Evolutionary conservation across 2,888 invertebrate species (phyloP).

Genomic region (Harpalus rubripes): DNA sequence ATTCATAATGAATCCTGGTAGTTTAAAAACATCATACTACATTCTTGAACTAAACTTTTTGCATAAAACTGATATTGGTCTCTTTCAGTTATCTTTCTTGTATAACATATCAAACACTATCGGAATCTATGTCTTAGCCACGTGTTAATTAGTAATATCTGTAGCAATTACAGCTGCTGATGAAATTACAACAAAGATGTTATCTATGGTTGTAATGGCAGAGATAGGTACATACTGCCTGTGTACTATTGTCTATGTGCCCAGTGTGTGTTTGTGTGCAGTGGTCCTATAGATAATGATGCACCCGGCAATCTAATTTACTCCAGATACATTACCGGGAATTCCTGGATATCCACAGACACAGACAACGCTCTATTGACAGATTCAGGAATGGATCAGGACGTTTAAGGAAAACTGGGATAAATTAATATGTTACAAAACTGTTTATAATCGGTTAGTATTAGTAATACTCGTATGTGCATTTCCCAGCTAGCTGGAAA

Average conservation of each 20-base stretch:
- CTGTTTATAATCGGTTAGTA: too few relatives aligned
- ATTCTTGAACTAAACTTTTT: too few relatives aligned
- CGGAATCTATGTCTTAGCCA: slow-evolving; percentile 26
- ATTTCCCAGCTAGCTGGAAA: too few relatives aligned
- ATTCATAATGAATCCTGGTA: too few relatives aligned
- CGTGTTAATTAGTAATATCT: slow-evolving; percentile 65
- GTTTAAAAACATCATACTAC: too few relatives aligned
- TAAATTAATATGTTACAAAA: not conserved
- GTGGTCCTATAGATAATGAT: slow-evolving; percentile 29
- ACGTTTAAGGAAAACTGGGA: not conserved
- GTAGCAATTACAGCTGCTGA: slow-evolving; percentile 63
- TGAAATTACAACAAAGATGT: slow-evolving; percentile 69
- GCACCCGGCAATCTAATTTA: slow-evolving; percentile 38
- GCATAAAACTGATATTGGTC: too few relatives aligned
- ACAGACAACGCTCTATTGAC: not conserved
- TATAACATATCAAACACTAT: too few relatives aligned
- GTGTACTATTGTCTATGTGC: not conserved
- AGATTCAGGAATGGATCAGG: not conserved
- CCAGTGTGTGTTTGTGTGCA: slow-evolving; percentile 32
- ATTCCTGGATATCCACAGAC: not conserved
- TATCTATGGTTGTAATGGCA: slow-evolving; percentile 69
- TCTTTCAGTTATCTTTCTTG: too few relatives aligned
- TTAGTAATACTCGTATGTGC: too few relatives aligned
- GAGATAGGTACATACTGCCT: slow-evolving; percentile 42
- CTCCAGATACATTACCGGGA: not conserved